phyloP scores from a whole-genome alignment of 2,113 vertebrate species.

The Lethenteron reissneri region DNA sequence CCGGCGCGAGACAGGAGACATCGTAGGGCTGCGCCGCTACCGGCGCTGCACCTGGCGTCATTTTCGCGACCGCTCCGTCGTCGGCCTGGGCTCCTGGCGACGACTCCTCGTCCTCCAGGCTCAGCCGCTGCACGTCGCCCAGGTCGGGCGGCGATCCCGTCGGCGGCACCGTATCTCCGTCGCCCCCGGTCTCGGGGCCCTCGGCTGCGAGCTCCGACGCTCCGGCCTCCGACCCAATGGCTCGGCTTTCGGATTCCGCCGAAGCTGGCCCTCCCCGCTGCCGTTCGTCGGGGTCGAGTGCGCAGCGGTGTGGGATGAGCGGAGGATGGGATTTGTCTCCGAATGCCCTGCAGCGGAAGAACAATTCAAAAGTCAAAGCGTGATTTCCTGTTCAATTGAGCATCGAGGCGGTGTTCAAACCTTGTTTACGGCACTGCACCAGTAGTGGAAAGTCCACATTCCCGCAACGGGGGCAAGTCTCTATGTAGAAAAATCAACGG shows the following conservation, averaged over 20 bases:
- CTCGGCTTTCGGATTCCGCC: slow-evolving; percentile 13
- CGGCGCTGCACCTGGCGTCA: slow-evolving; percentile 37
- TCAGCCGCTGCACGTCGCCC: no score
- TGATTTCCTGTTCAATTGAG: slow-evolving; percentile 2
- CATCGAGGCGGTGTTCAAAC: no score
- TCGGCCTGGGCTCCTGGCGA: slow-evolving; percentile 8
- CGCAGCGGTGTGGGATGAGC: slow-evolving; percentile 19
- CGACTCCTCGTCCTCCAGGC: no score
- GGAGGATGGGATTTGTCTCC: slow-evolving; percentile 65
- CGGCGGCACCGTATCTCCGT: slow-evolving; percentile 11
- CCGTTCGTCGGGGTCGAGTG: slow-evolving; percentile 15
- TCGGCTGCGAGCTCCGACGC: slow-evolving; percentile 17
- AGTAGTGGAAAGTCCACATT: no score
- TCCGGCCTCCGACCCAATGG: slow-evolving; percentile 7
- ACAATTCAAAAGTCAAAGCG: slow-evolving; percentile 12
- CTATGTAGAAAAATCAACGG: no score
- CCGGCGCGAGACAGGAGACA: neutral
- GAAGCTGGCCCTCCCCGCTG: slow-evolving; percentile 11
- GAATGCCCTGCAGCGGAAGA: slow-evolving; percentile 34
- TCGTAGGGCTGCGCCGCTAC: neutral
- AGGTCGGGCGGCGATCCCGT: no score
- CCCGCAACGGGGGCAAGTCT: no score
- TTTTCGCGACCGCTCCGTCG: slow-evolving; percentile 23
- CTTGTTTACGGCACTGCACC: no score
- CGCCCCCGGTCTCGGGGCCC: slow-evolving; percentile 13